Percentiles rank a stretch among this genome's conserved stretches.
These are phyloP conservation scores for Sebastes melanostomus DNA, from an alignment of 2,797 vertebrate species.

Conservation along the genomic window DNA sequence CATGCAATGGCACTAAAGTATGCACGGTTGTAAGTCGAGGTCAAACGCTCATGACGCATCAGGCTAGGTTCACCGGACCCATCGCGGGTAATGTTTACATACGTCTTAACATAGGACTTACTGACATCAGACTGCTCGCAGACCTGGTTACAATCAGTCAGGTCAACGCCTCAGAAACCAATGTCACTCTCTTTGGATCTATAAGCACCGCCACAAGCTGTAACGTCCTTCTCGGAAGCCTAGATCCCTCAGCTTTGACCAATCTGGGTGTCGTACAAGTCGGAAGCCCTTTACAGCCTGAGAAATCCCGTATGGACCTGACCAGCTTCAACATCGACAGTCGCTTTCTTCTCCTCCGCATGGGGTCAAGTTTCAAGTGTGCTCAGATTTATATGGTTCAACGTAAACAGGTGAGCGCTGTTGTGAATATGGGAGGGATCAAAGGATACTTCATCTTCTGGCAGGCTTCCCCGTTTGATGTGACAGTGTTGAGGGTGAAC, in stretches of 20 bases:
- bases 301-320: slow-evolving; percentile 74
- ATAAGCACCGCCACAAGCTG: slow-evolving; percentile 65
- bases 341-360: slow-evolving; percentile 66
- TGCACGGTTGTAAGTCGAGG: slow-evolving; percentile 71
- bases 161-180: slow-evolving; percentile 34
- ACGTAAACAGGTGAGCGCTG: slow-evolving; percentile 72
- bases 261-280: slow-evolving; percentile 68
- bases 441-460: slow-evolving; percentile 77
- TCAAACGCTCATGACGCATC: slow-evolving; percentile 51
- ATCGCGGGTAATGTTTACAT: slow-evolving; percentile 82
- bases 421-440: slow-evolving; percentile 79
- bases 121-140: slow-evolving; percentile 60
- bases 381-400: slow-evolving; percentile 67
- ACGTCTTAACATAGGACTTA: slow-evolving; percentile 50
- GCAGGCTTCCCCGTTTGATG: slow-evolving; percentile 83
- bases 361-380: slow-evolving; percentile 65
- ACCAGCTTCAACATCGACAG: not conserved
- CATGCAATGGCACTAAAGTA: slow-evolving; percentile 65
- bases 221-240: slow-evolving; percentile 41
- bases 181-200: slow-evolving; percentile 57
- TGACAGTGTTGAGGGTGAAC: slow-evolving; percentile 73
- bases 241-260: slow-evolving; percentile 44
- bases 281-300: slow-evolving; percentile 63
- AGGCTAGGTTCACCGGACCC: slow-evolving; percentile 75
- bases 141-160: slow-evolving; percentile 71